A percentile compares a stretch with the other conserved stretches of the same genome.
These are phyloP conservation scores for Nycticryphes semicollaris DNA, from an alignment of 2,113 vertebrate species.

Conservation along the genomic window DNA sequence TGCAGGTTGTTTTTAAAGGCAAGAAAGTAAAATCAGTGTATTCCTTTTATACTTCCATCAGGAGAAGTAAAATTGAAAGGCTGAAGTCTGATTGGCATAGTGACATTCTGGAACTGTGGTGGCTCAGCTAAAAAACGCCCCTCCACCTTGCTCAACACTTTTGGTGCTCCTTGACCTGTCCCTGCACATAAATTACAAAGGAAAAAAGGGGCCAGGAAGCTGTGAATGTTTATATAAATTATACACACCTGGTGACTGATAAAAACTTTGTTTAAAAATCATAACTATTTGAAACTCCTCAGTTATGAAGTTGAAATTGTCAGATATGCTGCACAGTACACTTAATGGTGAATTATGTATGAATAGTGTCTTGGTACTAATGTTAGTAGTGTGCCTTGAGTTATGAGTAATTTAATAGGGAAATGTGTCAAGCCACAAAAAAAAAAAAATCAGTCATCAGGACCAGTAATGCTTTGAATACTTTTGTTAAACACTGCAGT, in stretches of 20 bases:
- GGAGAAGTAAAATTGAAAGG: not conserved
- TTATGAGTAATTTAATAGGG: not conserved
- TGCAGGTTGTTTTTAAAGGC: not conserved
- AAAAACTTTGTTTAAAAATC: not conserved
- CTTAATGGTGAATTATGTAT: not conserved
- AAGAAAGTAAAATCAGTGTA: not conserved
- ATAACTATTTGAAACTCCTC: not conserved
- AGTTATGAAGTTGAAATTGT: not conserved
- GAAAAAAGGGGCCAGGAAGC: not conserved
- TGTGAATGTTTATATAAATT: not conserved
- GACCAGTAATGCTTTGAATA: not conserved
- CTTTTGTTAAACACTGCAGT: not conserved
- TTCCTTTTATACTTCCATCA: not conserved
- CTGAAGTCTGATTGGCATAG: not conserved
- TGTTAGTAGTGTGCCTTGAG: not conserved
- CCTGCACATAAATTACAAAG: not conserved
- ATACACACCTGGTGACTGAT: not conserved
- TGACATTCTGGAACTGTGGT: not conserved
- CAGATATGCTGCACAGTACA: not conserved
- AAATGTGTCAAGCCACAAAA: not conserved
- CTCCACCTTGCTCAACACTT: not conserved
- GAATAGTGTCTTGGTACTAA: fast-evolving
- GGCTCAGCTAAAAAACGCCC: not conserved
- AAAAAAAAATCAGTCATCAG: not conserved
- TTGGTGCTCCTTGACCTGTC: not conserved